Evolutionary conservation across 2,113 vertebrate genomes (phyloP).

Genomic region (Meleagris gallopavo): DNA sequence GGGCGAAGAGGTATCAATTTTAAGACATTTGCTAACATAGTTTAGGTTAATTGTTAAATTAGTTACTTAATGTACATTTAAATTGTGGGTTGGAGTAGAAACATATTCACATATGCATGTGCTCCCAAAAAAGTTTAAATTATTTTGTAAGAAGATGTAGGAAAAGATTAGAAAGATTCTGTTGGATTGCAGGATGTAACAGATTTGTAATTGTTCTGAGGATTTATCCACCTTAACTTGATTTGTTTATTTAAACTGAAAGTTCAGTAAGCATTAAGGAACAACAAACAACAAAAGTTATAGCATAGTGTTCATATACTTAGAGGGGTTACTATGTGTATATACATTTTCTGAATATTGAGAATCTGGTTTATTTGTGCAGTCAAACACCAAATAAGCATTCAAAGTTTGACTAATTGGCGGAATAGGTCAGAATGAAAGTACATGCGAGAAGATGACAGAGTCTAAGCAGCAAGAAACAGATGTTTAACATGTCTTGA

Average conservation of each 20-base stretch:
- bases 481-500: rapidly evolving
- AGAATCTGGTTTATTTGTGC: not conserved
- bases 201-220: not conserved
- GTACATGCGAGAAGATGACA: not conserved
- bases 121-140: not conserved
- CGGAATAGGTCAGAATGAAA: not conserved
- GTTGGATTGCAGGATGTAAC: not conserved
- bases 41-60: not conserved
- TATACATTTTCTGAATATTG: not conserved
- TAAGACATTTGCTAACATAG: not conserved
- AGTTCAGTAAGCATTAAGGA: not conserved
- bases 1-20: not conserved
- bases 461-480: not conserved
- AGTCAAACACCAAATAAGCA: not conserved
- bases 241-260: not conserved
- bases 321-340: not conserved
- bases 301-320: not conserved
- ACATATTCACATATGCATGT: not conserved
- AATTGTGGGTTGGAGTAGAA: not conserved
- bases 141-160: not conserved
- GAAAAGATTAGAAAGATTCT: not conserved
- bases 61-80: not conserved
- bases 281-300: not conserved
- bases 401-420: not conserved
- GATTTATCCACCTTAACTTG: too few species aligned